Evolutionary conservation across 2,797 vertebrate species (phyloP), one percentile per base, ranked within the genome.

Genomic region (Sebastes variabilis): DNA sequence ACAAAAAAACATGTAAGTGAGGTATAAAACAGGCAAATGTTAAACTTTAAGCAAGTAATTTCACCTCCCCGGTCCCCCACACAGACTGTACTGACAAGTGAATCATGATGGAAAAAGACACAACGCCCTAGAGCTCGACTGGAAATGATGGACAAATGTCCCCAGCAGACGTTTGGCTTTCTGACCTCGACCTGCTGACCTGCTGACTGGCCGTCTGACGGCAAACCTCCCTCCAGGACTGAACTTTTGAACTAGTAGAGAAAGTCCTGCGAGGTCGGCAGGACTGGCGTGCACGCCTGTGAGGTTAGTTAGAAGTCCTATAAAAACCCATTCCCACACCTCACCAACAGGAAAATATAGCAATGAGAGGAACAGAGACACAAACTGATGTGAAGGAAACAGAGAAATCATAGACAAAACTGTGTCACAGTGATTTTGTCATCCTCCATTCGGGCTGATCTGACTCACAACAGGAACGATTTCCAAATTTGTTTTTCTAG

Each of bases 81-180:
- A 68, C 29, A 70, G 52, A 69, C 18, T 42, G 38, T 20, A 22
- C 24, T 55, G 56, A 74, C 24, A 56, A 59, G 30, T 69, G 76
- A 36, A 38, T 70, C 61, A 32, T 54, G 65, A 56, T 30, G 46
- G 20, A 18, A 32, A 55, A 74, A 14, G 60, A 72, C 69, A 83
- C 64, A 46, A 54, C 12, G 14, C n/a, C 58, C 46, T 34, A 4
- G 2, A 64, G 73, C 56, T 46, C 29, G 4, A 59, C 22, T 58
- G 6, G 62, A 46, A 67, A 64, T 66, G 36, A 74, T 79, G 61
- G 79, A 58, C 71, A 70, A 76, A 83, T 25, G 32, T 49, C 68
- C 56, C 77, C 65, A 68, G 38, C 61, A 76, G 77, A 81, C 72
- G 24, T 80, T 77, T 83, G 82, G 24, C 89, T 86, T 79, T 32